These are phyloP conservation scores for Carassius gibelio DNA, from an alignment of 2,113 vertebrate genomes.

Conservation along the genomic window DNA sequence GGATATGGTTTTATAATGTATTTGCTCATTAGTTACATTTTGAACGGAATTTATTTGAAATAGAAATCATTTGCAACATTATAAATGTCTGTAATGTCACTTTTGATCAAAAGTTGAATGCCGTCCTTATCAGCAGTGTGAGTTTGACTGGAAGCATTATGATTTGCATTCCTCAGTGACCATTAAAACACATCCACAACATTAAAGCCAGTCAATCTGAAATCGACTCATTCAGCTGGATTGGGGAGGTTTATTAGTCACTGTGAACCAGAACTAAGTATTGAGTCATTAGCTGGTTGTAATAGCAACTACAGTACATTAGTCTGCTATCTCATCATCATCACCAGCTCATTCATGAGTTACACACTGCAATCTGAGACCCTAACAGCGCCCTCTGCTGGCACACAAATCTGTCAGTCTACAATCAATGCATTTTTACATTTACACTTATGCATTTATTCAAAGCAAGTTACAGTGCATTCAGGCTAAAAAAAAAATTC, in stretches of 20 bases:
- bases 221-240: conserved; percentile 36
- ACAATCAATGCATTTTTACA: background rate
- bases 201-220: background rate
- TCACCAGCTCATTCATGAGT: background rate
- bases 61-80: background rate
- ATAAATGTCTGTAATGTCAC: background rate
- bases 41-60: background rate
- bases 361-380: background rate
- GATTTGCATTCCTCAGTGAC: background rate
- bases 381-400: conserved; percentile 1
- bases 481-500: too few relatives aligned
- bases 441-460: too few relatives aligned
- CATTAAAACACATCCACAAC: background rate
- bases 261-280: background rate
- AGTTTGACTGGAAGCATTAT: background rate
- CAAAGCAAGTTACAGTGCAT: too few relatives aligned
- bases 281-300: background rate
- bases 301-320: background rate
- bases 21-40: background rate
- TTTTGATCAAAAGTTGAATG: background rate
- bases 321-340: background rate
- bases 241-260: too few relatives aligned
- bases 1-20: background rate
- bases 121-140: too few relatives aligned
- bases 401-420: background rate